phyloP scores from a whole-genome alignment of 2,797 vertebrate genomes.

The Rhinichthys osculus region DNA sequence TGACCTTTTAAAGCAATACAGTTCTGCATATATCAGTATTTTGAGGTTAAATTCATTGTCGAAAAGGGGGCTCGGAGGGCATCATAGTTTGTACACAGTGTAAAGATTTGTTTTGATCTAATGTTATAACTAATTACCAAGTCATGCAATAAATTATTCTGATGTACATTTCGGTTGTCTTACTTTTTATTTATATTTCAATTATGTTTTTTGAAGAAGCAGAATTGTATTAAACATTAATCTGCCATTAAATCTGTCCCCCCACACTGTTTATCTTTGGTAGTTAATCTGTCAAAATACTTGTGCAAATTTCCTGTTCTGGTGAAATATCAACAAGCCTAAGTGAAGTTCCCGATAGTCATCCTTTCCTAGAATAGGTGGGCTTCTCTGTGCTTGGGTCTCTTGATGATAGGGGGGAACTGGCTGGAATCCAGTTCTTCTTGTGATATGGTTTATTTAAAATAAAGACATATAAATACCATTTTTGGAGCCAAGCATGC shows the following conservation, averaged over 20 bases:
- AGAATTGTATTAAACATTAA: not conserved
- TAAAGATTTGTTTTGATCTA: slow-evolving; percentile 79
- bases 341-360: not conserved
- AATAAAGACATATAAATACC: not conserved
- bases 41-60: slow-evolving; percentile 55
- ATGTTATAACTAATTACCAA: slow-evolving; percentile 76
- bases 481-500: not conserved
- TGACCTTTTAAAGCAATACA: slow-evolving; percentile 77
- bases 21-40: slow-evolving; percentile 51
- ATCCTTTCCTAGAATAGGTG: not conserved
- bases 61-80: not conserved
- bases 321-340: slow-evolving; percentile 9
- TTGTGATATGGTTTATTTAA: not conserved
- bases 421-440: not conserved
- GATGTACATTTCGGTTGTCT: slow-evolving; percentile 62
- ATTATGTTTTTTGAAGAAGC: not conserved
- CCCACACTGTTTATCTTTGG: not conserved
- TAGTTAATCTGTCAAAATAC: not conserved
- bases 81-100: slow-evolving; percentile 74
- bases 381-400: slow-evolving; percentile 4
- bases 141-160: slow-evolving; percentile 87
- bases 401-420: not conserved
- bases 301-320: slow-evolving; percentile 32
- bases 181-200: not conserved
- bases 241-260: not conserved